Conservation (phyloP, 2,113 vertebrate genomes). For the Enhydra lutris region DNA sequence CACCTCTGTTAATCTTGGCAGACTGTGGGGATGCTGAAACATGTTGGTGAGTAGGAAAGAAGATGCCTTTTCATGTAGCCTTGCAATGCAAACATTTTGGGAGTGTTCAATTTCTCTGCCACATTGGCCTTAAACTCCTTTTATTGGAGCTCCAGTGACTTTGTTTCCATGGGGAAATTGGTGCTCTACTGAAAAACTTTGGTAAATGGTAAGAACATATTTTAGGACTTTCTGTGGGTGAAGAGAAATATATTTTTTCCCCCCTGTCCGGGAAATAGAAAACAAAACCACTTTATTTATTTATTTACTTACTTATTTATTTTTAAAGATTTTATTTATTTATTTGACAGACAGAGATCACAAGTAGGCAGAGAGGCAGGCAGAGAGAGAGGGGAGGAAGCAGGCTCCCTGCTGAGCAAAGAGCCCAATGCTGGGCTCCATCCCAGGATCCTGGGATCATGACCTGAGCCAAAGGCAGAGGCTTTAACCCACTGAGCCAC, state of each 20-base stretch:
- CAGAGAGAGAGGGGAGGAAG: too few relatives aligned
- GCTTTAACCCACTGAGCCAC: too few relatives aligned
- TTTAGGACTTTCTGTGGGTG: constrained; percentile 47
- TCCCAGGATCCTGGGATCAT: too few relatives aligned
- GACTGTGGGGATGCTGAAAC: constrained; percentile 64
- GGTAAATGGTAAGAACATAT: constrained; percentile 19
- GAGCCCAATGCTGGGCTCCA: too few relatives aligned
- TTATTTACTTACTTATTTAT: too few relatives aligned
- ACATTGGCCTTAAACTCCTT: background rate
- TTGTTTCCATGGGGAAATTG: background rate
- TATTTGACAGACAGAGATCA: too few relatives aligned
- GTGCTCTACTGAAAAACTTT: background rate
- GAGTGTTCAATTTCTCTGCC: constrained; percentile 27
- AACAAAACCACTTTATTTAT: background rate
- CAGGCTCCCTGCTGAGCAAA: too few relatives aligned
- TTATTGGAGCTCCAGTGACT: background rate
- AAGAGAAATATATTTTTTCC: background rate
- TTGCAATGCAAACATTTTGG: constrained; percentile 40
- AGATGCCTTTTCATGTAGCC: constrained; percentile 69
- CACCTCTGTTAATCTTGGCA: constrained; percentile 69
- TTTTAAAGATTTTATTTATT: too few relatives aligned
- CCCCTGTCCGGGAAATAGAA: background rate
- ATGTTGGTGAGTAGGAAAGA: constrained; percentile 33
- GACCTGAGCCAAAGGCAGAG: too few relatives aligned
- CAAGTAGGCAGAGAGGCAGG: too few relatives aligned